A percentile compares a stretch with the other conserved stretches of the same genome.
Evolutionary conservation across 2,113 vertebrate genomes (phyloP).

Genomic region (Cardinalis cardinalis): DNA sequence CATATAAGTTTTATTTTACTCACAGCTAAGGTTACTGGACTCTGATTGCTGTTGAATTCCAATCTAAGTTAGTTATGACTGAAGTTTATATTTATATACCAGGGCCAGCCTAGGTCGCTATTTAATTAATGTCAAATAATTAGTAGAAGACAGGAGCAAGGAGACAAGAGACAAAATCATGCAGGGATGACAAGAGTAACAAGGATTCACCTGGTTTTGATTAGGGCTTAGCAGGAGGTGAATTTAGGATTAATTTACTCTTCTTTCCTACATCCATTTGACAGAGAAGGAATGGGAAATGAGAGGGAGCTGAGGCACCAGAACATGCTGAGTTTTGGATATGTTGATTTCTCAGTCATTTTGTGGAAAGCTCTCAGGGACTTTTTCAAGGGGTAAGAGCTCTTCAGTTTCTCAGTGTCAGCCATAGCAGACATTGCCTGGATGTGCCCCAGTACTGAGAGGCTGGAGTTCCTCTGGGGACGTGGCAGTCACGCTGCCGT

Average conservation of each 20-base stretch:
- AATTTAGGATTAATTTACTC: neutral
- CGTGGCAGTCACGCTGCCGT: rapidly evolving
- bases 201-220: neutral
- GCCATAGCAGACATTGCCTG: rapidly evolving
- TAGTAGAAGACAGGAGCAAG: neutral
- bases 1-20: neutral
- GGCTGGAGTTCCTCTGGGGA: neutral
- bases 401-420: neutral
- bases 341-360: neutral
- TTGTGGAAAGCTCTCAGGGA: neutral
- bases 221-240: neutral
- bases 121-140: neutral
- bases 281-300: neutral
- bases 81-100: neutral
- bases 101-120: neutral
- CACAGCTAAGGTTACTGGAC: neutral
- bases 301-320: neutral
- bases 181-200: neutral
- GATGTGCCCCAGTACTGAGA: rapidly evolving
- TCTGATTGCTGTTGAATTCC: neutral
- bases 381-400: neutral
- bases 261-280: neutral
- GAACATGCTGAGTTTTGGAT: neutral
- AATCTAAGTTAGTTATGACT: neutral
- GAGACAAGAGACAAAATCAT: neutral